Conservation (phyloP, 35 echinoderm and acorn worm genomes). For the Stichopus chloronotus region DNA sequence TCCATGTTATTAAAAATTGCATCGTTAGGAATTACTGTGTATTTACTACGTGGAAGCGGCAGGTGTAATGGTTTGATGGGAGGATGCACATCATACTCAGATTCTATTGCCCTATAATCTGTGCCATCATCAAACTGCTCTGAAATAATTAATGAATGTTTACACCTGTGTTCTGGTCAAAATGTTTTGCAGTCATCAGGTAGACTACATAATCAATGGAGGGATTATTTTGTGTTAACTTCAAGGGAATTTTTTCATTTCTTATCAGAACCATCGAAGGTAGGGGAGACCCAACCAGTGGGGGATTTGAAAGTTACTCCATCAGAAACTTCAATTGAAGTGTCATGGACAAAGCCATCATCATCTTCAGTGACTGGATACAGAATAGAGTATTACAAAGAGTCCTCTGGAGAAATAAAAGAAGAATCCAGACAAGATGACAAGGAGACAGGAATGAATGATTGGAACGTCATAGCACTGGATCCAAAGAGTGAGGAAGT, state of each 20-base stretch:
- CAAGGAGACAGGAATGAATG: neutral
- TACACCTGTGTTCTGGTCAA: too few species aligned
- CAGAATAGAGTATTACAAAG: constrained; percentile 25
- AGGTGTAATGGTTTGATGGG: neutral
- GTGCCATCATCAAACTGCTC: too few species aligned
- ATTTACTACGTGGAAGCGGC: too few species aligned
- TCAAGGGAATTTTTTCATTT: neutral
- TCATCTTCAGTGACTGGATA: neutral
- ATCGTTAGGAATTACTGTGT: too few species aligned
- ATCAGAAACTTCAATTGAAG: neutral
- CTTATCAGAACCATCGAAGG: neutral
- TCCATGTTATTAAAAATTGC: too few species aligned
- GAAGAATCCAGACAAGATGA: neutral
- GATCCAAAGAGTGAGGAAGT: neutral
- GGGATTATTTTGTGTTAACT: neutral
- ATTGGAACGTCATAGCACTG: neutral
- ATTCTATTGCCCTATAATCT: neutral
- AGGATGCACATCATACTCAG: neutral
- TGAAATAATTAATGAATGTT: too few species aligned
- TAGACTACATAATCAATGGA: neutral
- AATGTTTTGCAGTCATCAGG: too few species aligned
- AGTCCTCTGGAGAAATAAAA: neutral
- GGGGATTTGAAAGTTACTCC: constrained; percentile 1
- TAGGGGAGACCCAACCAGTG: neutral
- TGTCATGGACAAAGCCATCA: constrained; percentile 11